A percentile compares a stretch with the other conserved stretches of the same genome.
Conservation (phyloP, 2,888 invertebrate species). For the Hirtodrosophila cameraria region DNA sequence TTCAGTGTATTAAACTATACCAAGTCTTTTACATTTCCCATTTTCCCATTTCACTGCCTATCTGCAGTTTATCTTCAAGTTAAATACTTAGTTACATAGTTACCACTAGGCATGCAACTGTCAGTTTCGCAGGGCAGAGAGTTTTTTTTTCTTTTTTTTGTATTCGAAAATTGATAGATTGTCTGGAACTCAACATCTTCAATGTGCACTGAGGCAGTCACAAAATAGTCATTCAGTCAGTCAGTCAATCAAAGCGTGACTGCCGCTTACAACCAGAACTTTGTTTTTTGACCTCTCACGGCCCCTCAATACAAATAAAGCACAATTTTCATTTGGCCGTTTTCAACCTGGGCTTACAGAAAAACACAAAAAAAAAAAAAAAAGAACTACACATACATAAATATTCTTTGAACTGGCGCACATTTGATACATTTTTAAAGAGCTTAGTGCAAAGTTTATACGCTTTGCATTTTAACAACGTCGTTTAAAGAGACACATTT, state of each 20-base stretch:
- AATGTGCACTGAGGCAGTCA: constrained; percentile 33
- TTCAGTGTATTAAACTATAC: too few species aligned
- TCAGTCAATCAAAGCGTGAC: constrained; percentile 60
- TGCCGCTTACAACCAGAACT: constrained; percentile 43
- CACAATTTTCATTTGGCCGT: constrained; percentile 8
- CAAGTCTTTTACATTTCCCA: too few species aligned
- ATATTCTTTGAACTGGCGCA: constrained; percentile 29
- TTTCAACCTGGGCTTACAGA: background rate
- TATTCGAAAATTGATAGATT: constrained; percentile 50
- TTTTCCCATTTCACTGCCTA: too few species aligned
- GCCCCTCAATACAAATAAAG: constrained; percentile 35
- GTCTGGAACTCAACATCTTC: constrained; percentile 34
- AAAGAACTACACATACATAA: constrained; percentile 9
- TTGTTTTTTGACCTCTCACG: constrained; percentile 43
- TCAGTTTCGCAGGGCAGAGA: constrained; percentile 38
- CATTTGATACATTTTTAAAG: constrained; percentile 58
- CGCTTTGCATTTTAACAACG: constrained; percentile 40
- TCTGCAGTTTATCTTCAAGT: constrained; percentile 23
- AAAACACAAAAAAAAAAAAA: too few species aligned
- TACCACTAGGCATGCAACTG: constrained; percentile 6
- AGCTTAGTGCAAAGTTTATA: constrained; percentile 16
- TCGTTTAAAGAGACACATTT: constrained; percentile 59
- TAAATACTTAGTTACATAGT: background rate
- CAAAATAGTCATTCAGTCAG: constrained; percentile 32
- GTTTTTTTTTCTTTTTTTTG: too few species aligned